A percentile compares a stretch with the other conserved stretches of the same genome.
Conservation (phyloP, 2,888 invertebrate genomes). For the Drosophila fungiperda region DNA sequence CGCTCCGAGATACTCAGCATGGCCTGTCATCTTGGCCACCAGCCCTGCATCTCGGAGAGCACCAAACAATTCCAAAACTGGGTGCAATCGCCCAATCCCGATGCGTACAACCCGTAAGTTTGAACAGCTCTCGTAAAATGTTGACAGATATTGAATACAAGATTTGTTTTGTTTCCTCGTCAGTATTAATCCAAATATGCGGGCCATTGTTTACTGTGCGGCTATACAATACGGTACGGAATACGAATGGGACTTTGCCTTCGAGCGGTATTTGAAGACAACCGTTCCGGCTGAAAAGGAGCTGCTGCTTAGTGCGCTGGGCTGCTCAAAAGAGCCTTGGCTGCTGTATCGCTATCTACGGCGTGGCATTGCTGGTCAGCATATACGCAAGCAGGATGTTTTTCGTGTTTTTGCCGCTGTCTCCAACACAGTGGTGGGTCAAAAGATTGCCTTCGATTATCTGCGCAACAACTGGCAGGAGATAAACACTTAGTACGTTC, state of each 20-base stretch:
- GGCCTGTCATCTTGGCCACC: slow-evolving; percentile 91
- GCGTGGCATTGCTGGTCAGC: slow-evolving; percentile 89
- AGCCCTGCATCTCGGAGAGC: slow-evolving; percentile 91
- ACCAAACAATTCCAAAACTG: slow-evolving; percentile 90
- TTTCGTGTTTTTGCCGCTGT: slow-evolving; percentile 91
- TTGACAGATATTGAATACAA: neutral
- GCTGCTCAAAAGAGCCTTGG: slow-evolving; percentile 94
- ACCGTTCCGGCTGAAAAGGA: slow-evolving; percentile 93
- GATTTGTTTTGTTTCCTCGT: slow-evolving; percentile 10
- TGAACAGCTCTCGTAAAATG: neutral
- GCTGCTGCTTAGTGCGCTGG: slow-evolving; percentile 90
- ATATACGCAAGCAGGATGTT: slow-evolving; percentile 93
- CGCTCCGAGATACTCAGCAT: slow-evolving; percentile 90
- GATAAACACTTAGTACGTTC: slow-evolving; percentile 90
- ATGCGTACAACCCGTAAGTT: slow-evolving; percentile 90
- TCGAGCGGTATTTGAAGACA: slow-evolving; percentile 90
- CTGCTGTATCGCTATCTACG: slow-evolving; percentile 90
- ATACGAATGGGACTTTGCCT: slow-evolving; percentile 95
- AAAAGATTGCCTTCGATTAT: slow-evolving; percentile 92
- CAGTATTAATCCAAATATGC: slow-evolving; percentile 93
- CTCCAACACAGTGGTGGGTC: slow-evolving; percentile 91
- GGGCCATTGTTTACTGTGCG: slow-evolving; percentile 93
- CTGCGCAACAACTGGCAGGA: slow-evolving; percentile 91
- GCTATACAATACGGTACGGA: slow-evolving; percentile 93
- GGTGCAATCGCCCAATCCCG: slow-evolving; percentile 90